Conservation (phyloP, 2,888 invertebrate species). For the Andricus curvator region DNA sequence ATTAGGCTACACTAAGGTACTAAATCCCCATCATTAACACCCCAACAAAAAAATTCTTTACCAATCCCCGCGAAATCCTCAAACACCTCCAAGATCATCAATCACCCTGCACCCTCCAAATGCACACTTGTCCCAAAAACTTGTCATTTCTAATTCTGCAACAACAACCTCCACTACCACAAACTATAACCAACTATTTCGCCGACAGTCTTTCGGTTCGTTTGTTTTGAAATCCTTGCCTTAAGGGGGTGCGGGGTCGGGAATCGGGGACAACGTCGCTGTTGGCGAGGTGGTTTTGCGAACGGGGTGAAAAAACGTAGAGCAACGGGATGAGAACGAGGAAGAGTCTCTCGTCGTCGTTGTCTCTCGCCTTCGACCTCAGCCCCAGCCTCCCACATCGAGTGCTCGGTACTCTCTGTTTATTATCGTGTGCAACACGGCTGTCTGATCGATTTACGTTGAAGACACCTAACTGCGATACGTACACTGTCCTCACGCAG, state of each 20-base stretch:
- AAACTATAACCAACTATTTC: background rate
- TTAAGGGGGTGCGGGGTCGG: background rate
- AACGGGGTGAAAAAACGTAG: background rate
- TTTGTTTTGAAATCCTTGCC: conserved; percentile 21
- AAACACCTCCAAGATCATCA: background rate
- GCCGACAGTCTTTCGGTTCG: background rate
- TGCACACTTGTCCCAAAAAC: conserved; percentile 15
- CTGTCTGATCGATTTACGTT: conserved; percentile 56
- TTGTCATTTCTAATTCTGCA: background rate
- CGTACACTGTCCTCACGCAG: conserved; percentile 47
- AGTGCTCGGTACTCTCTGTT: conserved; percentile 44
- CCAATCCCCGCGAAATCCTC: conserved; percentile 18
- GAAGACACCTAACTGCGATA: conserved; percentile 50
- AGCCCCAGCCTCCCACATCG: conserved; percentile 16
- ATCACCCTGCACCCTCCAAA: conserved; percentile 17
- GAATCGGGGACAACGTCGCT: conserved; percentile 10
- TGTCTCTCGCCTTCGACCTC: background rate
- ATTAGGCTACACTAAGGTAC: too few relatives aligned
- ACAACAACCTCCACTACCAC: background rate
- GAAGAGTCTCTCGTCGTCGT: background rate
- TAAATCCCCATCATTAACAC: background rate
- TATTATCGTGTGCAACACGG: conserved; percentile 49
- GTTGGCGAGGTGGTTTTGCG: background rate
- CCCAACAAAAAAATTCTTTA: background rate
- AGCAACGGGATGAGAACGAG: background rate